Conservation (phyloP, 2,888 invertebrate genomes). For the Gymnosoma rotundatum region DNA sequence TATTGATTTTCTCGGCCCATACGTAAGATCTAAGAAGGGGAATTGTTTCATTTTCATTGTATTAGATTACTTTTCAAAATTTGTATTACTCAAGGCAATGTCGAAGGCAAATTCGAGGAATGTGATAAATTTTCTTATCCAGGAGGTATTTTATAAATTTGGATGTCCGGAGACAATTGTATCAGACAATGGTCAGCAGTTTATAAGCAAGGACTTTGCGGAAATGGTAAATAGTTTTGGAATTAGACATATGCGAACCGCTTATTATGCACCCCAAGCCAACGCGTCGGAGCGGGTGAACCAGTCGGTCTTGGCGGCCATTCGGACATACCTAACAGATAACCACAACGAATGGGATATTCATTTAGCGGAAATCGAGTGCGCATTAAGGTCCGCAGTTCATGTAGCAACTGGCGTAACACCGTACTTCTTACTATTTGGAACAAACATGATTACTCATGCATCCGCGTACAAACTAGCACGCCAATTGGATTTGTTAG, state of each 20-base stretch:
- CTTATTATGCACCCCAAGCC: background rate
- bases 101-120: background rate
- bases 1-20: slow-evolving; percentile 7
- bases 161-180: slow-evolving; percentile 2
- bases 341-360: slow-evolving; percentile 2
- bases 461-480: background rate
- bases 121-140: background rate
- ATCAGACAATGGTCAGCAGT: slow-evolving; percentile 6
- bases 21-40: background rate
- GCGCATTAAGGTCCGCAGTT: background rate
- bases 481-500: background rate
- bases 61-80: background rate
- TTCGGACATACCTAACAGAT: background rate
- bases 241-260: background rate
- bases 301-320: background rate
- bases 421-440: slow-evolving; percentile 6
- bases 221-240: background rate
- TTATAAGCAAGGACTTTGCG: background rate
- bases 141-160: slow-evolving; percentile 7
- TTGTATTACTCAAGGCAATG: background rate
- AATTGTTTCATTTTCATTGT: background rate
- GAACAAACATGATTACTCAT: slow-evolving; percentile 11
- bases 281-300: background rate
- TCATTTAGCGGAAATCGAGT: background rate
- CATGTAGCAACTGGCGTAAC: background rate